Evolutionary conservation across 2,113 vertebrate species (phyloP).

Genomic region (Raja brachyura): DNA sequence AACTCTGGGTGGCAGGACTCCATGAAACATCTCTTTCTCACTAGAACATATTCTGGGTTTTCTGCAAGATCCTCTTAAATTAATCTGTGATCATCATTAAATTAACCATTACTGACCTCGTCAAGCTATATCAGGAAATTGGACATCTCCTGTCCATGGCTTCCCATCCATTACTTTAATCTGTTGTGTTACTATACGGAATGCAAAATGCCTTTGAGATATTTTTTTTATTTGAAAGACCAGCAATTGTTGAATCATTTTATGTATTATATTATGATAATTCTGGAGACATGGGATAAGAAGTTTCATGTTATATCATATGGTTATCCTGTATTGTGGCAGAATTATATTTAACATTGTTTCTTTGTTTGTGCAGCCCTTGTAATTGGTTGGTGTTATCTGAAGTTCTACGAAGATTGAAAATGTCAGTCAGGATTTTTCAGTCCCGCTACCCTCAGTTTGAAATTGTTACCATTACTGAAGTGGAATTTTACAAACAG

Average conservation of each 20-base stretch:
- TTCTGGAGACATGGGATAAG: not conserved
- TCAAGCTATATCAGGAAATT: no score
- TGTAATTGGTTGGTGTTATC: constrained; percentile 95
- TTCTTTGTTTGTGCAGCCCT: constrained; percentile 58
- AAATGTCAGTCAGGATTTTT: constrained; percentile 90
- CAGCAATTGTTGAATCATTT: not conserved
- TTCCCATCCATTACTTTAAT: not conserved
- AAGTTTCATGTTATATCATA: not conserved
- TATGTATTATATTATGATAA: not conserved
- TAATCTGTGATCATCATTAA: no score
- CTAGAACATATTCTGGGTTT: no score
- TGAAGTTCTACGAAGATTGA: constrained; percentile 84
- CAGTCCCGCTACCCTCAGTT: constrained; percentile 86
- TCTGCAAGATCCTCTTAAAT: no score
- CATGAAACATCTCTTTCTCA: no score
- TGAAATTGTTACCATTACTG: constrained; percentile 76
- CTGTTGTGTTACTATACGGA: not conserved
- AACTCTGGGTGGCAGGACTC: no score
- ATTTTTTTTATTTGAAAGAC: not conserved
- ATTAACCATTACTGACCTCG: no score
- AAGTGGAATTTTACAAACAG: constrained; percentile 74
- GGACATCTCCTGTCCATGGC: not conserved
- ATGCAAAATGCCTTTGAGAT: not conserved
- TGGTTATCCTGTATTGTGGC: not conserved
- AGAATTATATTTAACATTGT: not conserved